These are phyloP conservation scores for Andrena chrysosceles DNA, from an alignment of 2,888 invertebrate species.

Conservation along the genomic window DNA sequence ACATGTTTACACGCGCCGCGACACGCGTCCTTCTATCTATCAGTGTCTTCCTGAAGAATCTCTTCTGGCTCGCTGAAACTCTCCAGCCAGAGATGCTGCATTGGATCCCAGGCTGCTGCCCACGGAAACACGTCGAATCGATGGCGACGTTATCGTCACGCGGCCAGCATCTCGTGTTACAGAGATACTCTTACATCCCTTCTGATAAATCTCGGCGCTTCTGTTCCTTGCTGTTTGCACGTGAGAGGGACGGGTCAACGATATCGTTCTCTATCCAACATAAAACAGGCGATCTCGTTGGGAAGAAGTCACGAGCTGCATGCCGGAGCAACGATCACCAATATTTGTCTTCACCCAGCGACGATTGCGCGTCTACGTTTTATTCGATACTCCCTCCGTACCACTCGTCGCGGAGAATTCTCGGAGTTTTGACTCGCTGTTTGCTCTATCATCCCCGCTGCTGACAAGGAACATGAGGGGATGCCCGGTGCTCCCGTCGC, in stretches of 20 bases:
- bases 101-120: neutral
- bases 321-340: constrained; percentile 21
- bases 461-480: constrained; percentile 1
- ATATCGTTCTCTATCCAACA: neutral
- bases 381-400: neutral
- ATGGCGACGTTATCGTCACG: neutral
- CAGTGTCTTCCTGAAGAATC: neutral
- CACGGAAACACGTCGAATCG: neutral
- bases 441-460: neutral
- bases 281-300: neutral
- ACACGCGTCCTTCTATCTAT: constrained; percentile 2
- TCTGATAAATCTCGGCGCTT: neutral
- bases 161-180: neutral
- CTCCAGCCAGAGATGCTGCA: neutral
- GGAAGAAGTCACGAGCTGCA: constrained; percentile 3
- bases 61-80: neutral
- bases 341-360: constrained; percentile 40
- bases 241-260: neutral
- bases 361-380: constrained; percentile 8
- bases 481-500: neutral
- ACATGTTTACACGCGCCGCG: constrained; percentile 46
- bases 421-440: neutral
- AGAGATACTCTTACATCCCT: neutral
- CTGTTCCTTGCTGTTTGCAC: neutral
- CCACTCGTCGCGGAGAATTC: neutral